phyloP scores from a whole-genome alignment of 2,797 vertebrate genomes.

The Bufotes viridis region DNA sequence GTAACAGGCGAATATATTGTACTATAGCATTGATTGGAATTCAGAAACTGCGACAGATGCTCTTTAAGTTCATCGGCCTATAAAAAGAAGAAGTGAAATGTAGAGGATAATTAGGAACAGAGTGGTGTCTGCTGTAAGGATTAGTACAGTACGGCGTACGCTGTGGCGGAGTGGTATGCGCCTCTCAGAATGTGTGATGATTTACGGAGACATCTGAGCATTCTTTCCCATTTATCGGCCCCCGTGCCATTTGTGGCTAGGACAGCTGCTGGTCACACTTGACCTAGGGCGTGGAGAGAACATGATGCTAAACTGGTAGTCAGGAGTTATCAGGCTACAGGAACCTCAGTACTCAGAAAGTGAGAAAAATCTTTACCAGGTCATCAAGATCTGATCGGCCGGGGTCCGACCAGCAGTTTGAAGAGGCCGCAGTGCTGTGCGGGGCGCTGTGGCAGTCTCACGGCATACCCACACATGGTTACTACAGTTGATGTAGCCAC shows the following conservation, averaged over 20 bases:
- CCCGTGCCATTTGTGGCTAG: conserved; percentile 18
- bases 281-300: neutral
- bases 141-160: conserved; percentile 21
- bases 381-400: too few relatives aligned
- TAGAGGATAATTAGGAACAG: neutral
- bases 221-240: conserved; percentile 5
- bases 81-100: conserved; percentile 9
- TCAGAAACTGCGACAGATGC: neutral
- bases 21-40: neutral
- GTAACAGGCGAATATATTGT: neutral
- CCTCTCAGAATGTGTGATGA: conserved; percentile 6
- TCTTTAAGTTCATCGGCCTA: neutral
- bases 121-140: conserved; percentile 35
- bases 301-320: neutral
- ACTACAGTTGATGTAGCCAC: too few relatives aligned
- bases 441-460: too few relatives aligned
- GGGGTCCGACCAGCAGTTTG: too few relatives aligned
- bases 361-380: too few relatives aligned
- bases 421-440: too few relatives aligned
- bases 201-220: conserved; percentile 23
- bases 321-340: neutral
- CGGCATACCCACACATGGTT: too few relatives aligned
- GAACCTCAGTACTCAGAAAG: neutral
- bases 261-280: conserved; percentile 29
- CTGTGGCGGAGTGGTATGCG: neutral